Evolutionary conservation across 2,113 vertebrate species (phyloP).

Genomic region (Dissostichus mawsoni): DNA sequence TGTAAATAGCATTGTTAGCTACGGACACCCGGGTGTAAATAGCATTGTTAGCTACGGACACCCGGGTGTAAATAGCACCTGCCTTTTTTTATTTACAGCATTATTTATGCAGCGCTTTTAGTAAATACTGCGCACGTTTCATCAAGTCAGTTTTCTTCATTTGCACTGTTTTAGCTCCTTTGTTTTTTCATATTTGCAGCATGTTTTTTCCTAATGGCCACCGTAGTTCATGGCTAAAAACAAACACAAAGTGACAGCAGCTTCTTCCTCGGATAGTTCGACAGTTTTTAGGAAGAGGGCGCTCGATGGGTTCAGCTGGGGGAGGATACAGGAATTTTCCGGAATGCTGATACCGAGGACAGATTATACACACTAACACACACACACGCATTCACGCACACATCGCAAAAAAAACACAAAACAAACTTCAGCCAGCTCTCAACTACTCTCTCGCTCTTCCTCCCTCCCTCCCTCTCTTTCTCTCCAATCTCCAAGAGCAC

Average conservation of each 20-base stretch:
- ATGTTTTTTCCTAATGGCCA: too few relatives aligned
- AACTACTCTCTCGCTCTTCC: slow-evolving; percentile 26
- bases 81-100: too few relatives aligned
- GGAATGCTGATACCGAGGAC: slow-evolving; percentile 65
- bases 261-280: slow-evolving; percentile 30
- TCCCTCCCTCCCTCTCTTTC: slow-evolving; percentile 7
- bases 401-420: slow-evolving; percentile 15
- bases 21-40: too few relatives aligned
- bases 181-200: too few relatives aligned
- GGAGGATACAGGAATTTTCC: slow-evolving; percentile 68
- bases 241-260: slow-evolving; percentile 11
- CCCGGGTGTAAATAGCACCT: too few relatives aligned
- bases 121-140: too few relatives aligned
- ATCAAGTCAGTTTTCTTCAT: too few relatives aligned
- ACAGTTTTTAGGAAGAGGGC: slow-evolving; percentile 47
- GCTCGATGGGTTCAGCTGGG: slow-evolving; percentile 58
- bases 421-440: slow-evolving; percentile 63
- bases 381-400: slow-evolving; percentile 32
- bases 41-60: too few relatives aligned
- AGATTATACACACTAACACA: slow-evolving; percentile 45
- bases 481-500: slow-evolving; percentile 36
- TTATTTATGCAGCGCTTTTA: too few relatives aligned
- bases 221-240: background rate
- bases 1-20: too few relatives aligned
- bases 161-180: too few relatives aligned